Evolutionary conservation across 1,140 invertebrate genomes (phyloP).

Genomic region (Heliconius hewitsoni): DNA sequence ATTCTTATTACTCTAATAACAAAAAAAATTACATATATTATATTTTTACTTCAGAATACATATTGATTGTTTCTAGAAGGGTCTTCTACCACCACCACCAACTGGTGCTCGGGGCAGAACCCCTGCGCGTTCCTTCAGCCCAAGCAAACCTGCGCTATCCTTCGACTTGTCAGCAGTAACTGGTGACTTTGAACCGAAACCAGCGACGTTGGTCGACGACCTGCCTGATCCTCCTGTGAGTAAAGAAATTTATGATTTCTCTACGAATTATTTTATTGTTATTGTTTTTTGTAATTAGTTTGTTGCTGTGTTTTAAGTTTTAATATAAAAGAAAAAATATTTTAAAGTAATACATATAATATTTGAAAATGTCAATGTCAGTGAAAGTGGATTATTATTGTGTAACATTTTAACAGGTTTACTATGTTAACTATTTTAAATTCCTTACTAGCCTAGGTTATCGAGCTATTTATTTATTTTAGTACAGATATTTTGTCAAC

Average conservation of each 20-base stretch:
- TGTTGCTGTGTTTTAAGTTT: not conserved
- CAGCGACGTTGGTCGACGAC: constrained; percentile 55
- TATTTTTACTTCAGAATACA: too few species aligned
- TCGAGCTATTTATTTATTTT: not conserved
- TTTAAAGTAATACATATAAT: not conserved
- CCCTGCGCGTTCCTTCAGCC: constrained; percentile 73
- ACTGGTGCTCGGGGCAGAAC: constrained; percentile 54
- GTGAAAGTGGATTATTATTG: not conserved
- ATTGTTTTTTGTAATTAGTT: not conserved
- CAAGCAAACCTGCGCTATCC: constrained; percentile 67
- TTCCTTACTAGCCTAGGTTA: not conserved
- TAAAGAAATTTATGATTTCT: constrained; percentile 1
- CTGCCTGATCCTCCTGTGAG: constrained; percentile 47
- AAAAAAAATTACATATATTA: too few species aligned
- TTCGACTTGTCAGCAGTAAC: constrained; percentile 71
- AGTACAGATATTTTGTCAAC: not conserved
- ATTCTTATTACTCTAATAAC: too few species aligned
- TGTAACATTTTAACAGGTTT: not conserved
- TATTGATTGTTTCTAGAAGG: constrained; percentile 57
- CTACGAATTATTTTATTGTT: not conserved
- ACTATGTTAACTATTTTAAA: not conserved
- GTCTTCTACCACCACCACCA: constrained; percentile 85
- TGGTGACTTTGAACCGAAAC: constrained; percentile 60
- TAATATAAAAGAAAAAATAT: not conserved
- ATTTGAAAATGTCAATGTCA: not conserved